Evolutionary conservation across 2,797 vertebrate species (phyloP), one percentile per base, ranked within the genome.

Genomic region (Cyprinella venusta): DNA sequence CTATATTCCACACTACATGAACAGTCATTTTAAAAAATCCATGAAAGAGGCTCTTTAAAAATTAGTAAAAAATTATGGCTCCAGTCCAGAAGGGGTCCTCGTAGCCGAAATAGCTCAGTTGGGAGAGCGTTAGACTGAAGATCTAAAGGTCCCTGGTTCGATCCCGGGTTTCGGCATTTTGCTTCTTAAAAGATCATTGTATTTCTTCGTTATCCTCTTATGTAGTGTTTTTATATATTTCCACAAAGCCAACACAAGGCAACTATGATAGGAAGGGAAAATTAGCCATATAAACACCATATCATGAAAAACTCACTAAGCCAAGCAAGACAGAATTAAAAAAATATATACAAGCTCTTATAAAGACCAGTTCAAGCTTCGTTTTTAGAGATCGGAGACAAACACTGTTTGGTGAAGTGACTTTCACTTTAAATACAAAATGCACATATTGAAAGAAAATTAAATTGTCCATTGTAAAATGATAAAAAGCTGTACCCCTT

Each of bases 61-160:
- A 30, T 30, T 30, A 5, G 1, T 0, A 42, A 42, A 45, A 45
- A 42, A 76, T 61, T 45, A 63, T 76, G 16, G 38, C 15, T 30
- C 45, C 3, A 30, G 36, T 45, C 24, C 56, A 30, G 13, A 0
- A 38, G n/a, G 8, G 15, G n/a, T 19, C 8, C 0, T 9, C 7
- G 8, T 8, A 8, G 80, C 80, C 80, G 79, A 81, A 81, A 87
- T 87, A 89, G 89, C 87, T 86, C 89, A 86, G 80, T 87, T 89
- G 69, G 76, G 86, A 87, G 86, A 85, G 89, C 76, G 87, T 87
- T 90, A 89, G 90, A 90, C 89, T 90, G 87, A 90, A 92, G 87
- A 77, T 85, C 83, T 89, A 84, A 91, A 91, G 87, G 89, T 91
- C 90, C 88, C 89, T 91, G 90, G 90, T 91, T 91, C 90, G 89